Evolutionary conservation across 2,797 vertebrate species (phyloP).

Genomic region (Crenichthys baileyi): DNA sequence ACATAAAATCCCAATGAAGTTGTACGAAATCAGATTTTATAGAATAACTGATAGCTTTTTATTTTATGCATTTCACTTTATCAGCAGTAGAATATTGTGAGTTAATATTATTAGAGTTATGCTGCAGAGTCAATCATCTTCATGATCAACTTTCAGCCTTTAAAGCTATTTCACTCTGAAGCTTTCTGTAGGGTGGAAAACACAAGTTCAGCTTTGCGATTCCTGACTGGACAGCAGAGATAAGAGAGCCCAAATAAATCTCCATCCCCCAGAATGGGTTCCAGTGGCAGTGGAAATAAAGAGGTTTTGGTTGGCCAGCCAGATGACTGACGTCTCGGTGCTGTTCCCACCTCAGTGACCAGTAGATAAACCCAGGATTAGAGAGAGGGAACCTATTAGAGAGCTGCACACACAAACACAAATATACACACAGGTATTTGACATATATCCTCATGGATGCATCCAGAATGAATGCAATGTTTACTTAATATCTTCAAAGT

Average conservation of each 20-base stretch:
- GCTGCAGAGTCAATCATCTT: slow-evolving; percentile 65
- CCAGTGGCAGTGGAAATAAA: slow-evolving; percentile 85
- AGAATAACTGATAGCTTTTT: slow-evolving; percentile 11
- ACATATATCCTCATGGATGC: slow-evolving; percentile 5
- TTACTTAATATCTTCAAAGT: slow-evolving; percentile 9
- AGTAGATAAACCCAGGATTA: slow-evolving; percentile 78
- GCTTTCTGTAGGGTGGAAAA: slow-evolving; percentile 63
- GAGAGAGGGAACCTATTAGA: slow-evolving; percentile 66
- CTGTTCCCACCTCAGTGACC: slow-evolving; percentile 69
- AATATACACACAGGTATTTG: slow-evolving; percentile 5
- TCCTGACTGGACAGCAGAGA: slow-evolving; percentile 80
- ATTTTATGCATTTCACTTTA: slow-evolving; percentile 39
- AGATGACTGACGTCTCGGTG: slow-evolving; percentile 80
- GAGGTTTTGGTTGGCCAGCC: slow-evolving; percentile 81
- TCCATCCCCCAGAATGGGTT: slow-evolving; percentile 78
- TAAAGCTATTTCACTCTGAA: slow-evolving; percentile 56
- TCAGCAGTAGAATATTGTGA: slow-evolving; percentile 24
- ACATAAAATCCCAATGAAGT: no score
- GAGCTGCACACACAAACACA: slow-evolving; percentile 22
- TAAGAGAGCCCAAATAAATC: slow-evolving; percentile 85
- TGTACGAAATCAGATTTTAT: no score
- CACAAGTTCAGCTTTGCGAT: slow-evolving; percentile 79
- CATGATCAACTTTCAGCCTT: slow-evolving; percentile 63
- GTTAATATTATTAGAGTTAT: slow-evolving; percentile 44
- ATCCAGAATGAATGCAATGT: slow-evolving; percentile 1